Evolutionary conservation across 2,113 vertebrate genomes (phyloP), one percentile per base, ranked within the genome.

Genomic region (Rhabdomys dilectus): DNA sequence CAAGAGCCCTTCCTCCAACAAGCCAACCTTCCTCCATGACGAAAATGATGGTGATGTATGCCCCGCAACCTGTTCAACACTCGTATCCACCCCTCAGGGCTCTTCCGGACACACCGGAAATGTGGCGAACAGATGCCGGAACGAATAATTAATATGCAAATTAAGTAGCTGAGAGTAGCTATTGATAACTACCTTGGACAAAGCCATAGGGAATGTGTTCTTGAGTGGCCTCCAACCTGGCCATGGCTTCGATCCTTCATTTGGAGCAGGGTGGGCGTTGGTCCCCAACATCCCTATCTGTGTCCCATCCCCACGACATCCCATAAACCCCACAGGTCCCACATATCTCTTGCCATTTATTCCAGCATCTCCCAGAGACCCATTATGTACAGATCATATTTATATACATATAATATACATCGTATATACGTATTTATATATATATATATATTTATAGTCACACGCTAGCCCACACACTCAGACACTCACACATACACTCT

Each of bases 381-480:
- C 98, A 80, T 98, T 98, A 99, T 99, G 98, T 99, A 99, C 98
- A 99, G 97, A 98, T 96, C 97, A 95, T 77, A 97, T 98, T 98
- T 99, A 97, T 98, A 98, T 98, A 98, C 96, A 86, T 94, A 98
- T 97, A 98, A 98, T 98, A 87, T 98, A 99, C 98, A 98, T 45
- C 93, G 66, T 97, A 96, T 98, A 77, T 96, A 96, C 76, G 91
- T 97, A 97, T 98, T 97, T 97, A 97, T 97, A 97, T 97, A 96
- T 36, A 93, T 96, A 97, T 98, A 73, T 72, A 73, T 73, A 72
- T 72, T 21, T 72, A 73, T 73, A 73, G 64, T 95, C 98, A 98
- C 98, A 98, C 98, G 0, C 95, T 93, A 82, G 96, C 96, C 96
- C 97, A 92, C 96, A 62, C 48, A 19, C 89, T 58, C n/a, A 0